Evolutionary conservation across 2,113 vertebrate species (phyloP), one percentile per base, ranked within the genome.

Genomic region (Zosterops pallidus): DNA sequence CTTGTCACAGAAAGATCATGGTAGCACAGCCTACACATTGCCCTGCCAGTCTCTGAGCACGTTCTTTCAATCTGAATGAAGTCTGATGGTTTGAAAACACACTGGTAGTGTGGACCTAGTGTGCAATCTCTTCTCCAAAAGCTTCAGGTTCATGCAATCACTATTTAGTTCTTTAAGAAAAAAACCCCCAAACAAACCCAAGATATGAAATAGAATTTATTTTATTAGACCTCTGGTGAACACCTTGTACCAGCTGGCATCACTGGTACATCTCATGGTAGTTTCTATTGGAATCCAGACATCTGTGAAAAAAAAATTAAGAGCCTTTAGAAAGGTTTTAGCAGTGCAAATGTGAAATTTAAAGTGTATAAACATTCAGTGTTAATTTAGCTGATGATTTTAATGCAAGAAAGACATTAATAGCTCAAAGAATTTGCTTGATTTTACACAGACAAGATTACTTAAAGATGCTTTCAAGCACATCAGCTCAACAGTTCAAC

Each of bases 291-390:
- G 60, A 49, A 86, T 75, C 53, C 81, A 89, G 80, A 75, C 41
- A 96, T 86, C 95, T 97, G 93, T 50, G 92, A 96, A 86, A 26
- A 78, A 82, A 60, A 87, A 19, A 42, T 81, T n/a, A 41, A 74
- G 21, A 75, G 31, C 24, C 91, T 85, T 95, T 50, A 92, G 59
- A 50, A 90, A 74, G 10, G 24, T 79, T 89, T 94, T 53, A 49
- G 28, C 39, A 64, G 20, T 46, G 22, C 22, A 78, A 75, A 56
- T 12, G 4, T 50, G 16, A n/a, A 53, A 88, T 2, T 14, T 1
- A 31, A 59, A 35, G 26, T 68, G 57, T 29, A 31, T 4, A 50
- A 17, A 26, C 6, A 44, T 14, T 11, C 39, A 22, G 44, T 47
- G 24, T 41, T 64, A 59, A 72, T 77, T 72, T 57, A 76, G 39